Evolutionary conservation across 2,888 invertebrate species (phyloP).

Genomic region (Rotaria socialis): DNA sequence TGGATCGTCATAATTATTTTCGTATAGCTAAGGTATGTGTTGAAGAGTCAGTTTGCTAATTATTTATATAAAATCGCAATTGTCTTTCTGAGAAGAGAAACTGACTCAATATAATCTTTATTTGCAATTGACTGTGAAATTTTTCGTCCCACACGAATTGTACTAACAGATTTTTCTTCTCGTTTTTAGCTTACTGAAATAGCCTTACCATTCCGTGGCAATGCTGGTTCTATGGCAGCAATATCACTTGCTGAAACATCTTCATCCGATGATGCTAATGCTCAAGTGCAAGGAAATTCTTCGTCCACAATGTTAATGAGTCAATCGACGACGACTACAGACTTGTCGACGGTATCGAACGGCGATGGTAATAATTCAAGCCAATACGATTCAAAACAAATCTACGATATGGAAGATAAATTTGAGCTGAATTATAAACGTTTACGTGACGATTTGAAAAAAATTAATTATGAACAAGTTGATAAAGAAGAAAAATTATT

Average conservation of each 20-base stretch:
- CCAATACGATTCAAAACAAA: neutral
- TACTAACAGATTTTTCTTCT: neutral
- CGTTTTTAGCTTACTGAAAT: neutral
- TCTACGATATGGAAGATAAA: slow-evolving; percentile 17
- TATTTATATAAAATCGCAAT: no score
- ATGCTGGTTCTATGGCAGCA: slow-evolving; percentile 20
- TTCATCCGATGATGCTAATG: neutral
- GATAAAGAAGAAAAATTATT: slow-evolving; percentile 9
- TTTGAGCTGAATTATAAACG: slow-evolving; percentile 19
- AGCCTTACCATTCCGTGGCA: slow-evolving; percentile 13
- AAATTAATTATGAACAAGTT: slow-evolving; percentile 55
- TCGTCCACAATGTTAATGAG: neutral
- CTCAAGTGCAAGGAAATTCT: neutral
- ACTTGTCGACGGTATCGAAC: neutral
- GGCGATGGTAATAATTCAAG: neutral
- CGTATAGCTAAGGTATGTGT: neutral
- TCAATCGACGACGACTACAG: neutral
- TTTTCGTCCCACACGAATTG: no score
- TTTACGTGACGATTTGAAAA: slow-evolving; percentile 56
- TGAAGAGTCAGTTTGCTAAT: no score
- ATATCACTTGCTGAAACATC: slow-evolving; percentile 24
- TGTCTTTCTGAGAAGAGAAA: no score
- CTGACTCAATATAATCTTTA: no score
- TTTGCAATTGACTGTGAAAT: no score
- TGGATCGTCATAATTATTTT: slow-evolving; percentile 6